Base-by-base conservation (phyloP, 30 jellyfish, hydroid and myxozoan species). In the Hydractinia echinata region DNA sequence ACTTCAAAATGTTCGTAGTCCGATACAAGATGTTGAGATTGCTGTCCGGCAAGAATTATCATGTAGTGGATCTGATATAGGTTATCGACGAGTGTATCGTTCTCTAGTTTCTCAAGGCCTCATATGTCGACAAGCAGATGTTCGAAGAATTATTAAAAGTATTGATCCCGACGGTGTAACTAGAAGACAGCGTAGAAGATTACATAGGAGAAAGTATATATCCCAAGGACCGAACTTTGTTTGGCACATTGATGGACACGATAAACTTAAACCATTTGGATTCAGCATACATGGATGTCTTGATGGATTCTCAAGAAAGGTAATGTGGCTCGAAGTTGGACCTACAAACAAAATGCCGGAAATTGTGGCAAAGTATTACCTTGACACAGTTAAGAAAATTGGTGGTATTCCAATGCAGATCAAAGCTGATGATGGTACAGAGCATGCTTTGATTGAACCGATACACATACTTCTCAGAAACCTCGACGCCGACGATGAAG, bases 201-300 rank as follows among this genome's bases (percentile, higher is more conserved):
- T 84, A 5, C 77, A 79, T 61, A 62, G 93, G 67, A 62, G 93
- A 76, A 56, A 67, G 50, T 84, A 84, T 82, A 66, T 61, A 14
- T 30, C 88, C n/a, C 79, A 30, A 39, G 88, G 94, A 48, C 94
- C 94, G 67, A 85, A 76, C 68, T 85, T 61, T 66, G 66, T 80
- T 30, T 85, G 94, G 94, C 88, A 85, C 71, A 67, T 76, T 19
- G 88, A 85, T 73, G 94, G 88, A 83, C 81, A 76, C 56, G 88
- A 85, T 84, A 85, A 85, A 66, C 55, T 84, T 53, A 76, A 61
- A 83, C n/a, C 94, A 48, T 85, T 76, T 71, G 88, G 88, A 68
- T 76, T 85, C 55, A 70, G 84, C 58, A 66, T 85, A 50, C 94
- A 85, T 80, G 94, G 90, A 55, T 76, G 93, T 78, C 77, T 85